Base-by-base conservation (phyloP, 2,113 vertebrate species). In the Motacilla tschutschensis region DNA sequence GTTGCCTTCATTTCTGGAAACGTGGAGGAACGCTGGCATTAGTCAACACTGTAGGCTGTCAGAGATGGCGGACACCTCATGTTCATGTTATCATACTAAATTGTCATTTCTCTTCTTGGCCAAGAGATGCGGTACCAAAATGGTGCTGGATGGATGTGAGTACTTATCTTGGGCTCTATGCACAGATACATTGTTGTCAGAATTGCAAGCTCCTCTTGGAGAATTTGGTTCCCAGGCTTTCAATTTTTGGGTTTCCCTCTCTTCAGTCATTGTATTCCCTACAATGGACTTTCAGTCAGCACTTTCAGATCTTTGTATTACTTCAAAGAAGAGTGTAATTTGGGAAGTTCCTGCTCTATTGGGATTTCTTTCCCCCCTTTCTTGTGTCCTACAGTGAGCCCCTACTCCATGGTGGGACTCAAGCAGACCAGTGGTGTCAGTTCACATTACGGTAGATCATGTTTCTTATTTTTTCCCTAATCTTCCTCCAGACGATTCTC, bases 11-110 rank as follows among this genome's bases (percentile, higher is more conserved):
- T 89, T 89, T 87, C 48, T 82, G 60, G 55, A 71, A 41, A 46
- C 14, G 17, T 48, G 50, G 22, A 50, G 64, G 48, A 85, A 74
- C 0, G 0, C 21, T 87, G 79, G 40, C 64, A 53, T 76, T 75
- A 89, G 87, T 59, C 79, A 89, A 58, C 6, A 11, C 41, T 59
- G 46, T 82, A 63, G 75, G 62, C 47, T 91, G 36, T 90, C 75
- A 79, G 82, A 78, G 50, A 76, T 69, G 59, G 78, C 62, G 74
- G 54, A 73, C 46, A 74, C n/a, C 47, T 77, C 7, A 4, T 75
- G 43, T 55, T 87, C 62, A 70, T 75, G 65, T 41, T 35, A 43
- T 10, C 47, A 24, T 35, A 35, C 41, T 89, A 62, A 80, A 69
- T 35, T 51, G 29, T 58, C 36, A 92, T 91, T 69, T 50, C 29